These are phyloP conservation scores for Bombus picipes DNA, from an alignment of 1,140 invertebrate species.

Conservation along the genomic window DNA sequence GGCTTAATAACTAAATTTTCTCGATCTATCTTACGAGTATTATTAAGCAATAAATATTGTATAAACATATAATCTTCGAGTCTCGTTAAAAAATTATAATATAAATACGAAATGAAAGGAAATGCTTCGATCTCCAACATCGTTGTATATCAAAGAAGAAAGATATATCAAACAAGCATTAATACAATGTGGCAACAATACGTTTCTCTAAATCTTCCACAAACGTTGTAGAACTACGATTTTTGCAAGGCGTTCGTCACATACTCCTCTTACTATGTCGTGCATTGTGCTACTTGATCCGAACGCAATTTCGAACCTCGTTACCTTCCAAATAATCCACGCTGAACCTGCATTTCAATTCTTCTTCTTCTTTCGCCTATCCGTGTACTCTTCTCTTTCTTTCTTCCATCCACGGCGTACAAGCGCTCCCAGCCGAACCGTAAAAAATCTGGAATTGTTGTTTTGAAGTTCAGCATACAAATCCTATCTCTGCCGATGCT, in stretches of 20 bases:
- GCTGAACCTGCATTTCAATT: not conserved
- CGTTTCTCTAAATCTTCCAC: too few relatives aligned
- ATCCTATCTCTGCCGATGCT: not conserved
- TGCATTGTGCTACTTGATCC: too few relatives aligned
- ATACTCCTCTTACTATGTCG: too few relatives aligned
- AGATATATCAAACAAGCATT: too few relatives aligned
- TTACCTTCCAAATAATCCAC: not conserved
- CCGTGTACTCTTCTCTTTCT: not conserved
- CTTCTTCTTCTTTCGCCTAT: not conserved
- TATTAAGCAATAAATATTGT: not conserved
- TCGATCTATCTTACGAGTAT: not conserved
- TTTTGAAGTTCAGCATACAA: conserved; percentile 22
- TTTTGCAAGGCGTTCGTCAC: too few relatives aligned
- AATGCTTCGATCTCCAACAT: too few relatives aligned
- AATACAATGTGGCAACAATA: too few relatives aligned
- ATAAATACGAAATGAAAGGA: too few relatives aligned
- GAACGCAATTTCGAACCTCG: not conserved
- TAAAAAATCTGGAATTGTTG: conserved; percentile 30
- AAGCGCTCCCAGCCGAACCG: not conserved
- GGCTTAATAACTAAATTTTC: not conserved
- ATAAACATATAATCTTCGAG: not conserved
- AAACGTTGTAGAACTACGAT: too few relatives aligned
- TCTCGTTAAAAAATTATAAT: too few relatives aligned
- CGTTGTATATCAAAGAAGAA: too few relatives aligned
- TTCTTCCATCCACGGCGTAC: not conserved